Conservation (phyloP, 2,113 vertebrate species). For the Amphiprion percula region DNA sequence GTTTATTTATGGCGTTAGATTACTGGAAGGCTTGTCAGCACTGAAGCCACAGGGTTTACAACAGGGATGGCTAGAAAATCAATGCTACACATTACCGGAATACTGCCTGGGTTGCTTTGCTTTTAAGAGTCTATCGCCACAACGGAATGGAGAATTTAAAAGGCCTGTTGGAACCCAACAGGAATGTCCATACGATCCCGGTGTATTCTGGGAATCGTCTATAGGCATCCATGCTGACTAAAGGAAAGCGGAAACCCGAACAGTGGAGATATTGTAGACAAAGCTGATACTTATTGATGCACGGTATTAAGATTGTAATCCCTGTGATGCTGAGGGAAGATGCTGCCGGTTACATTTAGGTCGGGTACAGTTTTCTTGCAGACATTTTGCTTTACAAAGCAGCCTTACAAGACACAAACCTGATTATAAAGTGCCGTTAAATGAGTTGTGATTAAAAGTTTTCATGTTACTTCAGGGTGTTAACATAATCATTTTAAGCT, state of each 20-base stretch:
- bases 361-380: background rate
- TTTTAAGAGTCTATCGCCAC: slow-evolving; percentile 54
- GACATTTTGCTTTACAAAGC: background rate
- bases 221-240: slow-evolving; percentile 47
- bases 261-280: slow-evolving; percentile 31
- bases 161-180: slow-evolving; percentile 51
- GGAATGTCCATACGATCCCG: slow-evolving; percentile 48
- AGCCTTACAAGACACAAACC: slow-evolving; percentile 10
- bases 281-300: slow-evolving; percentile 25
- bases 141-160: slow-evolving; percentile 51
- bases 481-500: slow-evolving; percentile 1
- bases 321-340: slow-evolving; percentile 9
- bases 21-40: slow-evolving; percentile 60
- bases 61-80: slow-evolving; percentile 60
- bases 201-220: slow-evolving; percentile 54
- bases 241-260: slow-evolving; percentile 57
- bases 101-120: slow-evolving; percentile 17
- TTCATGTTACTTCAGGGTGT: slow-evolving; percentile 1
- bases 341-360: slow-evolving; percentile 7
- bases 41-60: slow-evolving; percentile 32
- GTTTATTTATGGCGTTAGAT: slow-evolving; percentile 37
- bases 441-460: slow-evolving; percentile 12
- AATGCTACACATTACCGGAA: slow-evolving; percentile 67
- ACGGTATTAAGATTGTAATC: slow-evolving; percentile 11
- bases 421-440: background rate